Evolutionary conservation across 1,140 invertebrate genomes (phyloP).

Genomic region (Lasioglossum albipes): DNA sequence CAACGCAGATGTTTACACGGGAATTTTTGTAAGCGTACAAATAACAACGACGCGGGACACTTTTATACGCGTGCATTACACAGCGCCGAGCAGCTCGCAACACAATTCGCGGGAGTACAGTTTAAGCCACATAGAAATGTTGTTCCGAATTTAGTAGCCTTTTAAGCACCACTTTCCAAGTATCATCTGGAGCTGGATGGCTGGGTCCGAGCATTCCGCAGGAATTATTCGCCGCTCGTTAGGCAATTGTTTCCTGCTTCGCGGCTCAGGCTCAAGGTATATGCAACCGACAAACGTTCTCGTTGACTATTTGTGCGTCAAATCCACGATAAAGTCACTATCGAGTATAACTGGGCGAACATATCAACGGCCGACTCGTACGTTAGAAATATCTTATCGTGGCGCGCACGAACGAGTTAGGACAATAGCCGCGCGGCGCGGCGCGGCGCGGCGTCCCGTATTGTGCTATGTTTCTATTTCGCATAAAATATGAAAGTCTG

Average conservation of each 20-base stretch:
- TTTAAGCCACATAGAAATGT: not conserved
- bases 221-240: not conserved
- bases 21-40: not conserved
- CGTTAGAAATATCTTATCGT: not conserved
- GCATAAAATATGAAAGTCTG: slow-evolving; percentile 16
- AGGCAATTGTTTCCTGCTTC: slow-evolving; percentile 1
- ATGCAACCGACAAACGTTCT: not conserved
- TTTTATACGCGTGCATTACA: not conserved
- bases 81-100: not conserved
- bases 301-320: not conserved
- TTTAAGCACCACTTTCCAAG: not conserved
- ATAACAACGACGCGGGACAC: not conserved
- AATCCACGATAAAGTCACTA: not conserved
- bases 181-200: not conserved
- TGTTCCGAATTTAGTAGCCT: slow-evolving; percentile 1
- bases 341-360: not conserved
- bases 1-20: not conserved
- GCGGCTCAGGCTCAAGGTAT: not conserved
- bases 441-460: too few species aligned
- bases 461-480: not conserved
- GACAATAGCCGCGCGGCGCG: not conserved
- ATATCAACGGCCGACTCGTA: not conserved
- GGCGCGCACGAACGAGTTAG: not conserved
- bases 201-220: not conserved
- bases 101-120: not conserved